Evolutionary conservation across 2,113 vertebrate genomes (phyloP), one percentile per base, ranked within the genome.

Genomic region (Xyrauchen texanus): DNA sequence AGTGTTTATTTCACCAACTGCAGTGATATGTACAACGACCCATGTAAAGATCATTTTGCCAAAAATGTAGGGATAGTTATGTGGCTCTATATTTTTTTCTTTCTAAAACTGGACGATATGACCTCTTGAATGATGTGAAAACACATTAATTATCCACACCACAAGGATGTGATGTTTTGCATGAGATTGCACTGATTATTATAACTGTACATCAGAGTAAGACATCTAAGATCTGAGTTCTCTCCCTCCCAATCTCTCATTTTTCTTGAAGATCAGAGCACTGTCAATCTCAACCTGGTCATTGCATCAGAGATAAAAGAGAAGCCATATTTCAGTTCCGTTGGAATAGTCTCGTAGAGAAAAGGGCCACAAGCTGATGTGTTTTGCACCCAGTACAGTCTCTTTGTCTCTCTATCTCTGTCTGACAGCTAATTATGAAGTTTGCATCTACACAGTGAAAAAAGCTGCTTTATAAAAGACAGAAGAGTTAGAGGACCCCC

Each of bases 231-330:
- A 53, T 53, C 51, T 53, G 9, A 58, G 62, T 5, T 75, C 11
- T 67, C 6, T 52, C 34, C 44, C 63, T 78, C 76, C 69, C 8
- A 8, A 9, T 60, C 15, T 44, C 45, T 57, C 49, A 46, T 13
- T 74, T 58, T 69, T 46, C 46, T 46, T 2, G 15, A 45, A 63
- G 78, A 81, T 83, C 79, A 76, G 62, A 81, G 71, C 45, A 6
- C 70, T 79, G 62, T 79, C 74, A 76, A 64, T 82, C 71, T 70
- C 72, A 65, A 69, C 72, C 52, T 64, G 74, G 69, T 74, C 55
- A 47, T 77, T 77, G 67, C 77, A 55, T 55, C 49, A 72, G 63
- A 57, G 66, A 61, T 55, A 49, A 72, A 70, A 57, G 66, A 61
- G 34, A 46, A 51, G 77, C 10, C 34, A 46, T 78, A 9, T 72